Evolutionary conservation across 2,888 invertebrate genomes (phyloP).

Genomic region (Gandaritis pyraliata): DNA sequence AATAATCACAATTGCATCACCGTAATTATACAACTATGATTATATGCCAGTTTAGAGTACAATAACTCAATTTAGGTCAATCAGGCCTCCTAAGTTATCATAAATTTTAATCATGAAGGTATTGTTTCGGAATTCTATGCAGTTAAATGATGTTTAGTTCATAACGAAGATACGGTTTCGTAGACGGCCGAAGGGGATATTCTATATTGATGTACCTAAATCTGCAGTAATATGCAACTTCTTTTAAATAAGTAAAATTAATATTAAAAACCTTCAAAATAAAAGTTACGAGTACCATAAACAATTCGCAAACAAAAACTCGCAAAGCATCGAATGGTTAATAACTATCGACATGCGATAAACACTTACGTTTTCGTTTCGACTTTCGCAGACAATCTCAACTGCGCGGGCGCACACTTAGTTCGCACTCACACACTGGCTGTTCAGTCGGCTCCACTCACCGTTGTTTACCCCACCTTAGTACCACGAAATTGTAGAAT

Average conservation of each 20-base stretch:
- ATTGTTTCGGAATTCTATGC: not conserved
- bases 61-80: not conserved
- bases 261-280: too few species aligned
- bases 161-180: too few species aligned
- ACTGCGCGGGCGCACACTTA: constrained; percentile 52
- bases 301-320: constrained; percentile 38
- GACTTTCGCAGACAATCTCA: constrained; percentile 38
- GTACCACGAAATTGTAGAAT: constrained; percentile 23
- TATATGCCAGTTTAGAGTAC: not conserved
- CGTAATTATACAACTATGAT: not conserved
- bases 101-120: not conserved
- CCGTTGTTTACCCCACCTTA: constrained; percentile 47
- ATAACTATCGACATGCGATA: constrained; percentile 30
- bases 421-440: constrained; percentile 53
- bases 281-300: too few species aligned
- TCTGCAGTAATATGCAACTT: too few species aligned
- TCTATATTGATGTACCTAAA: too few species aligned
- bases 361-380: constrained; percentile 52
- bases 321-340: constrained; percentile 34
- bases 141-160: too few species aligned
- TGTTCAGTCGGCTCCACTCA: constrained; percentile 37
- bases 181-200: too few species aligned
- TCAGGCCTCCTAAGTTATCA: not conserved
- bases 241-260: too few species aligned
- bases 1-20: not conserved